phyloP scores from a whole-genome alignment of 2,888 invertebrate species.

The Pristionchus fissidentatus region DNA sequence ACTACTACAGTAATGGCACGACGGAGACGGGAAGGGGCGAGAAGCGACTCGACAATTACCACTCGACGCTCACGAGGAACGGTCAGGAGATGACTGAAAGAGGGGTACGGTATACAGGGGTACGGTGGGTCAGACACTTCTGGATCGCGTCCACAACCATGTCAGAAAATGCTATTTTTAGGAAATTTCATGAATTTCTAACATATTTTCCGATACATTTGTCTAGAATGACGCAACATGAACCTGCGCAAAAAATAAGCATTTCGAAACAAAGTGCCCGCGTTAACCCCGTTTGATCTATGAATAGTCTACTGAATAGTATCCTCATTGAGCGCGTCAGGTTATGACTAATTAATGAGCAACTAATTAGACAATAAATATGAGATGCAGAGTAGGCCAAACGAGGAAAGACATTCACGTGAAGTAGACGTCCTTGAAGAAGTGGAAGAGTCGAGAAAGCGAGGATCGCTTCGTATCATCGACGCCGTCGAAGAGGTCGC shows the following conservation, averaged over 20 bases:
- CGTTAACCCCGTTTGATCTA: too few species aligned
- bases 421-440: constrained; percentile 58
- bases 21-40: constrained; percentile 87
- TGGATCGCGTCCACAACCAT: too few species aligned
- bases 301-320: too few species aligned
- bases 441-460: constrained; percentile 53
- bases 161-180: too few species aligned
- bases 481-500: constrained; percentile 48
- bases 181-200: too few species aligned
- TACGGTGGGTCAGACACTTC: background rate
- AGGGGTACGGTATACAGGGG: too few species aligned
- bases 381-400: background rate
- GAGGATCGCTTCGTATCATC: constrained; percentile 49
- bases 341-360: too few species aligned
- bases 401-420: constrained; percentile 50
- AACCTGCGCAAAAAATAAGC: too few species aligned
- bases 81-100: constrained; percentile 86
- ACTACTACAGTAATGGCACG: constrained; percentile 83
- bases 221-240: too few species aligned
- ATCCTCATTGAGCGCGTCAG: too few species aligned
- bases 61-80: constrained; percentile 94
- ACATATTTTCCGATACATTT: background rate
- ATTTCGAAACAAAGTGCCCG: too few species aligned
- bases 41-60: constrained; percentile 90
- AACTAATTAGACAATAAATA: too few species aligned